Base-by-base conservation (phyloP, 2,113 vertebrate genomes). In the Poeciliopsis occidentalis region DNA sequence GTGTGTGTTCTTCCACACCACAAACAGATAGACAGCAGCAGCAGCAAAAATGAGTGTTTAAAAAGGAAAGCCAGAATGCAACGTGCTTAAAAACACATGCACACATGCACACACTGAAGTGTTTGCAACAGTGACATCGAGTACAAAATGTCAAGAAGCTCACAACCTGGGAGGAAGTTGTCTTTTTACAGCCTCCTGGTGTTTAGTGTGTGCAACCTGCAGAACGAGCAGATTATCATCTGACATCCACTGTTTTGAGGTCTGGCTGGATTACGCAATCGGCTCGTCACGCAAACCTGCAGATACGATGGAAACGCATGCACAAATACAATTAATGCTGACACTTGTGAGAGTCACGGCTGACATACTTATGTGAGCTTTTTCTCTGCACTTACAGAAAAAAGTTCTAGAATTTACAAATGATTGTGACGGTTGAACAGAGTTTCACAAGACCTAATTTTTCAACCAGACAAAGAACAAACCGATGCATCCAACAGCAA, bases 131-230 rank as follows among this genome's bases (percentile, higher is more conserved):
- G 22, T 39, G 34, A 82, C 19, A 34, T 26, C 11, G 4, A 13
- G 12, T 26, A 39, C 37, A 64, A 66, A 66, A 15, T 57, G 5
- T 27, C 65, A 67, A 74, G 69, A 75, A 54, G 73, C 27, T 51
- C 31, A 64, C 78, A 80, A 69, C 72, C 77, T 78, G 67, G 60
- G 57, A 61, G 67, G 65, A 29, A 62, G 83, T 89, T 85, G 85
- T 91, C 84, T 79, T 71, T 67, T 57, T 77, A 90, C 84, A 78
- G 74, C 76, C 76, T 82, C 54, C 67, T 11, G 37, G 77, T 69
- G 75, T 79, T 88, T 78, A 87, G 73, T 82, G 80, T 88, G 69
- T 60, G 76, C 84, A 90, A 92, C 90, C 92, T 92, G 89, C 85
- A 74, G 83, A 85, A 83, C 80, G 74, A 70, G 79, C 81, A 90